phyloP scores from a whole-genome alignment of 2,113 vertebrate genomes.

The Steatornis caripensis region DNA sequence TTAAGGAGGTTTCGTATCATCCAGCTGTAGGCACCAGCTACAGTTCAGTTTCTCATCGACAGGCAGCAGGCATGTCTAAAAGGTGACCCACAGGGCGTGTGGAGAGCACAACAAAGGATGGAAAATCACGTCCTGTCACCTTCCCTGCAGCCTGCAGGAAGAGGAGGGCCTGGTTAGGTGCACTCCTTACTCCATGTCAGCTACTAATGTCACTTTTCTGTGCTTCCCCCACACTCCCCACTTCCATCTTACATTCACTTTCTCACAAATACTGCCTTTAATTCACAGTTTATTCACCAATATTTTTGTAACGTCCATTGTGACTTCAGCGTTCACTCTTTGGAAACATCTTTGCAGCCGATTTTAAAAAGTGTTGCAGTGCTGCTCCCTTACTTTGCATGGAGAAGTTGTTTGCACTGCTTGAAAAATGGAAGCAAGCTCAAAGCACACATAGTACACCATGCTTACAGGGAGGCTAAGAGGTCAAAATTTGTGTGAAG shows the following conservation, averaged over 20 bases:
- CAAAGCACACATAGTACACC: background rate
- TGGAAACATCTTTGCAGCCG: background rate
- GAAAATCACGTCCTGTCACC: background rate
- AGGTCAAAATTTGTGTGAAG: background rate
- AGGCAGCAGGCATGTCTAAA: background rate
- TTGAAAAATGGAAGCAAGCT: background rate
- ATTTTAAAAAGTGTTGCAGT: background rate
- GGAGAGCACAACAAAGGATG: background rate
- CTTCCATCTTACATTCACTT: background rate
- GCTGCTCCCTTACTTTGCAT: background rate
- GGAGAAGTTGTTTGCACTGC: background rate
- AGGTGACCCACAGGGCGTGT: background rate
- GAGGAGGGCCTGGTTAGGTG: background rate
- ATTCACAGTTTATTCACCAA: background rate
- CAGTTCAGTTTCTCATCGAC: background rate
- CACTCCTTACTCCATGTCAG: background rate
- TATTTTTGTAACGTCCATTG: background rate
- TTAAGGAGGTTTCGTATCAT: background rate
- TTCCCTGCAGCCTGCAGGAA: rapidly evolving
- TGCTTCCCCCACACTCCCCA: rapidly evolving
- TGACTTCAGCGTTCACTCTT: background rate
- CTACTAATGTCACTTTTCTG: background rate
- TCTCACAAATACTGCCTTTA: background rate
- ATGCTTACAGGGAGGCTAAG: background rate
- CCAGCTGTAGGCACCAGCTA: background rate